Percentiles rank a stretch among this genome's conserved stretches.
phyloP scores from a whole-genome alignment of 2,797 vertebrate genomes.

The Danio choprae region DNA sequence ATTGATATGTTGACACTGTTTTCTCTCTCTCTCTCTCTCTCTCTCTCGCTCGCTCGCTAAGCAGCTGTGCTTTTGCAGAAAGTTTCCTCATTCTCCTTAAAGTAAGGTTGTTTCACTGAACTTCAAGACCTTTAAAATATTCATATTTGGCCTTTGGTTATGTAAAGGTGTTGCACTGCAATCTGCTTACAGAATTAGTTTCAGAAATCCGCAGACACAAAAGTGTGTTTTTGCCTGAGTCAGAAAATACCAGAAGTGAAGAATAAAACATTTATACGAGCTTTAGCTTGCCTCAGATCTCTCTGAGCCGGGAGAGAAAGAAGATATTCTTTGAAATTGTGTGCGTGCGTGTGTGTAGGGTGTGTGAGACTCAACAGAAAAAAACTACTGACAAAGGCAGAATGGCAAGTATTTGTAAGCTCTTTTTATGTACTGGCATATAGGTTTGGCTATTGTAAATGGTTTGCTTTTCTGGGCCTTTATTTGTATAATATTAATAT shows the following conservation, averaged over 20 bases:
- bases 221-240: conserved; percentile 62
- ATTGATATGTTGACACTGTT: conserved; percentile 39
- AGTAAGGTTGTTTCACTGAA: conserved; percentile 52
- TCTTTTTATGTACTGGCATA: conserved; percentile 17
- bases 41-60: too few species aligned
- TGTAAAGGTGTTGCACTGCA: conserved; percentile 72
- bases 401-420: conserved; percentile 31
- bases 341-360: background rate
- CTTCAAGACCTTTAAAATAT: conserved; percentile 71
- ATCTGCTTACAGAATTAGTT: conserved; percentile 73
- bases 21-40: conserved; percentile 53
- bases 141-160: conserved; percentile 66
- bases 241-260: conserved; percentile 62
- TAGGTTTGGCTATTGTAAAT: conserved; percentile 1
- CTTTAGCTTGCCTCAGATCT: conserved; percentile 65
- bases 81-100: conserved; percentile 24
- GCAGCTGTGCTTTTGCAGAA: conserved; percentile 22
- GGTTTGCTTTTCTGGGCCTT: conserved; percentile 8
- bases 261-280: conserved; percentile 73
- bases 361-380: conserved; percentile 29
- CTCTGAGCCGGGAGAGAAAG: conserved; percentile 50
- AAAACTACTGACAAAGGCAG: conserved; percentile 30
- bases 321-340: conserved; percentile 38
- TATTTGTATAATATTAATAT: background rate
- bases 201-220: conserved; percentile 66